Evolutionary conservation across 2,888 invertebrate species (phyloP).

Genomic region (Caenorhabditis uteleia): DNA sequence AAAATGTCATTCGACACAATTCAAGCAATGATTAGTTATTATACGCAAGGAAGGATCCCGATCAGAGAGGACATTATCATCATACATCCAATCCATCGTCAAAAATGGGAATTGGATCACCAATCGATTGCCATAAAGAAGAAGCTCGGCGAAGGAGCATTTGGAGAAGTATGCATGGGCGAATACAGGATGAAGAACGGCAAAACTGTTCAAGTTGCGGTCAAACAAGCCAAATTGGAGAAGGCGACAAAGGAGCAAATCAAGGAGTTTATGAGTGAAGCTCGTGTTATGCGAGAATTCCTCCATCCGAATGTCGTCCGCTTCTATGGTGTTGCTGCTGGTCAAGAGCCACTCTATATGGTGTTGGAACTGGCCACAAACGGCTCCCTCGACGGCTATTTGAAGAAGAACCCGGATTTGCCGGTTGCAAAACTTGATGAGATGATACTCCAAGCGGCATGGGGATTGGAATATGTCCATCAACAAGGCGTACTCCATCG

Average conservation of each 20-base stretch:
- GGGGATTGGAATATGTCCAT: conserved; percentile 47
- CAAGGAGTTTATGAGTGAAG: conserved; percentile 53
- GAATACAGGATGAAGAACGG: conserved; percentile 1
- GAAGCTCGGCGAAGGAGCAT: conserved; percentile 57
- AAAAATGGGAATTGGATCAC: conserved; percentile 53
- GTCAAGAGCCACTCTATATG: conserved; percentile 47
- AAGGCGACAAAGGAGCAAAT: conserved; percentile 46
- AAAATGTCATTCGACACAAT: too few species aligned
- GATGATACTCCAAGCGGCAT: conserved; percentile 27
- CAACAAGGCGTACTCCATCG: conserved; percentile 22
- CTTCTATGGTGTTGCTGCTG: conserved; percentile 45
- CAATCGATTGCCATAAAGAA: conserved; percentile 40
- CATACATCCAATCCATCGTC: conserved; percentile 23
- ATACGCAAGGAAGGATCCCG: conserved; percentile 14
- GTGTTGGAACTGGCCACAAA: conserved; percentile 46
- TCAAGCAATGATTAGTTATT: too few species aligned
- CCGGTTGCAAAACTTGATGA: conserved; percentile 20
- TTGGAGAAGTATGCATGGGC: conserved; percentile 43
- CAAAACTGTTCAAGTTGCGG: conserved; percentile 17
- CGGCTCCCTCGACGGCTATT: conserved; percentile 40
- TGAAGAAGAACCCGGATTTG: conserved; percentile 25
- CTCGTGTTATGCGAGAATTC: conserved; percentile 40
- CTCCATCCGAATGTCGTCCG: conserved; percentile 26
- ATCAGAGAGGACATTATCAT: too few species aligned
- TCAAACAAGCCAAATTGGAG: conserved; percentile 50